phyloP scores from a whole-genome alignment of 2,888 invertebrate species.

The Mythimna impura region DNA sequence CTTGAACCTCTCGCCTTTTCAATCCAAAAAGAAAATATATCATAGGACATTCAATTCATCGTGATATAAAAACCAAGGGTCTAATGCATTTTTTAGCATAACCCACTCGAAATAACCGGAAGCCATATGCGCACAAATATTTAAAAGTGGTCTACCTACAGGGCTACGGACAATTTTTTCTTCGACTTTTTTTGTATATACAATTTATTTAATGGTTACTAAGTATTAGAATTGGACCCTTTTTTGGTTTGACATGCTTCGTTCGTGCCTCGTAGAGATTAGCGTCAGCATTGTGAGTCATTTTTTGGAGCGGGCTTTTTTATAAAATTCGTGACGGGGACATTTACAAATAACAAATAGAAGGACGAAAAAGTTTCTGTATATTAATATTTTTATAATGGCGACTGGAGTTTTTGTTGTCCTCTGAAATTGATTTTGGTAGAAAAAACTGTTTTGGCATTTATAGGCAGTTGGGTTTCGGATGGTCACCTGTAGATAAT shows the following conservation, averaged over 20 bases:
- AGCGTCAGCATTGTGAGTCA: slow-evolving; percentile 84
- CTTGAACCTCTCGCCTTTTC: slow-evolving; percentile 46
- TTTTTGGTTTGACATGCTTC: slow-evolving; percentile 83
- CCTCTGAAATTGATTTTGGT: slow-evolving; percentile 66
- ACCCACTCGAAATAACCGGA: slow-evolving; percentile 89
- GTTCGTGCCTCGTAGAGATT: slow-evolving; percentile 84
- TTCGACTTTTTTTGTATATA: slow-evolving; percentile 74
- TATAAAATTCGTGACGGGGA: slow-evolving; percentile 80
- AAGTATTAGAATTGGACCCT: slow-evolving; percentile 85
- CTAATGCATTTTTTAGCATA: slow-evolving; percentile 84
- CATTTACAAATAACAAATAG: slow-evolving; percentile 88
- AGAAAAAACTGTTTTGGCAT: slow-evolving; percentile 51
- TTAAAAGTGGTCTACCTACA: slow-evolving; percentile 86
- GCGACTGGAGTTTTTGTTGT: slow-evolving; percentile 68
- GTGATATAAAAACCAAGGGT: slow-evolving; percentile 71
- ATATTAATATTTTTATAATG: slow-evolving; percentile 80
- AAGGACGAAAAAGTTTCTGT: slow-evolving; percentile 74
- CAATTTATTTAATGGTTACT: slow-evolving; percentile 90
- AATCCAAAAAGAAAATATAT: slow-evolving; percentile 71
- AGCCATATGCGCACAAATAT: slow-evolving; percentile 90
- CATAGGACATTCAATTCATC: slow-evolving; percentile 76
- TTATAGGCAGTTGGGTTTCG: slow-evolving; percentile 38
- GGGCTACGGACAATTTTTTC: slow-evolving; percentile 82
- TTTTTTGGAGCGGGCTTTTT: slow-evolving; percentile 82
- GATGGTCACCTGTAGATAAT: slow-evolving; percentile 6